Evolutionary conservation across 2,888 invertebrate genomes (phyloP).

Genomic region (Ernsta delagoae): DNA sequence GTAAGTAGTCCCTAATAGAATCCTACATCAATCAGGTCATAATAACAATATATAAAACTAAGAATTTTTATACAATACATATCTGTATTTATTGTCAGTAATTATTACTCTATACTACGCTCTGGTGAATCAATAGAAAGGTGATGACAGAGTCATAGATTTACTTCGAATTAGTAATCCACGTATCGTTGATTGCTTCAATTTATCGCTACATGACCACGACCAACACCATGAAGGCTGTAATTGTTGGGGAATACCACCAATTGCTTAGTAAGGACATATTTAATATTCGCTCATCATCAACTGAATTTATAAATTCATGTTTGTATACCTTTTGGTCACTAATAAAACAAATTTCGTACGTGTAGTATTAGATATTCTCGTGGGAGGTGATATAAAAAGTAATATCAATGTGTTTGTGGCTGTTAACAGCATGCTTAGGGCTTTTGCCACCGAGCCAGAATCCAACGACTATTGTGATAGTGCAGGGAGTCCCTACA

Average conservation of each 20-base stretch:
- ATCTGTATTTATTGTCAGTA: not conserved
- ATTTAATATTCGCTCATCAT: constrained; percentile 71
- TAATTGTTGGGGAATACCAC: constrained; percentile 79
- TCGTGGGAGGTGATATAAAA: not conserved
- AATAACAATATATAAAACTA: no score
- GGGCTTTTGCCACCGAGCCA: constrained; percentile 70
- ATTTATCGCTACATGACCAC: constrained; percentile 73
- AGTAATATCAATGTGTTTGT: constrained; percentile 69
- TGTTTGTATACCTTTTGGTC: constrained; percentile 4
- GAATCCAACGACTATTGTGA: constrained; percentile 56
- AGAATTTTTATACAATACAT: no score
- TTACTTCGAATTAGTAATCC: constrained; percentile 65
- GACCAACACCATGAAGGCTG: constrained; percentile 81
- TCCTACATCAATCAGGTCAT: no score
- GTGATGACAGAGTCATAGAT: constrained; percentile 6
- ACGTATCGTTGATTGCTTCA: constrained; percentile 77
- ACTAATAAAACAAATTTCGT: constrained; percentile 13
- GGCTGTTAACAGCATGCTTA: constrained; percentile 79
- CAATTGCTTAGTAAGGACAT: constrained; percentile 67
- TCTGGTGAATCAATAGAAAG: not conserved
- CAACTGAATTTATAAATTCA: constrained; percentile 52
- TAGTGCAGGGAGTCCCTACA: constrained; percentile 67
- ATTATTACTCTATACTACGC: no score
- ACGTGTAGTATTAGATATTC: not conserved
- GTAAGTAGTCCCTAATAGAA: no score